Evolutionary conservation across 2,113 vertebrate species (phyloP).

Genomic region (Nematolebias whitei): DNA sequence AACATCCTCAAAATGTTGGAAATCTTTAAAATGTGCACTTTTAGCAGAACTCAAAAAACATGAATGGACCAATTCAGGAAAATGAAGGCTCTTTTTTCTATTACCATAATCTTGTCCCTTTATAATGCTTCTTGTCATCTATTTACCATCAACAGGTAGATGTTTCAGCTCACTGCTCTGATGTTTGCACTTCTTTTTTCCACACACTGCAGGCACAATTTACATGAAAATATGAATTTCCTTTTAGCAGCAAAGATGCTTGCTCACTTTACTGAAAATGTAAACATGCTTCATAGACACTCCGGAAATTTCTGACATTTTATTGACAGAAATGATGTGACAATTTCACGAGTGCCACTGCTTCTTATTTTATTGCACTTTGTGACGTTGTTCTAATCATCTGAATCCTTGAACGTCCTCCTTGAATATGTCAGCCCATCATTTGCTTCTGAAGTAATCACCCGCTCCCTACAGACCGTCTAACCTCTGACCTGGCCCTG

Average conservation of each 20-base stretch:
- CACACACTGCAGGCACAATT: neutral
- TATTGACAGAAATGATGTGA: neutral
- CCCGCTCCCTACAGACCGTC: neutral
- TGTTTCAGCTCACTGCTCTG: neutral
- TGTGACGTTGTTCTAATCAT: neutral
- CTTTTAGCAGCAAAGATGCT: neutral
- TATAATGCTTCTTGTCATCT: neutral
- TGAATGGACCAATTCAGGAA: neutral
- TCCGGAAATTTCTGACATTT: neutral
- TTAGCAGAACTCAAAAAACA: neutral
- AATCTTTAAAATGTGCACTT: neutral
- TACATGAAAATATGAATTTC: neutral
- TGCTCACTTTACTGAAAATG: neutral
- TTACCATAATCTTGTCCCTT: too few species aligned
- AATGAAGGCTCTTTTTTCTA: too few species aligned
- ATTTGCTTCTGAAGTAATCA: slow-evolving; percentile 5
- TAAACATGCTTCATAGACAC: neutral
- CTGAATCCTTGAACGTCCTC: neutral
- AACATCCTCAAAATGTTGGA: neutral
- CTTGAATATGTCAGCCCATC: neutral
- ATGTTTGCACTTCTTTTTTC: neutral
- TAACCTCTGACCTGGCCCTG: slow-evolving; percentile 2
- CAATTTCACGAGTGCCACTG: neutral
- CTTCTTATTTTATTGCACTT: neutral
- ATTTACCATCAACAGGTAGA: neutral